A percentile compares a stretch with the other conserved stretches of the same genome.
These are phyloP conservation scores for Paratilapia polleni DNA, from an alignment of 2,113 vertebrate species.

Conservation along the genomic window DNA sequence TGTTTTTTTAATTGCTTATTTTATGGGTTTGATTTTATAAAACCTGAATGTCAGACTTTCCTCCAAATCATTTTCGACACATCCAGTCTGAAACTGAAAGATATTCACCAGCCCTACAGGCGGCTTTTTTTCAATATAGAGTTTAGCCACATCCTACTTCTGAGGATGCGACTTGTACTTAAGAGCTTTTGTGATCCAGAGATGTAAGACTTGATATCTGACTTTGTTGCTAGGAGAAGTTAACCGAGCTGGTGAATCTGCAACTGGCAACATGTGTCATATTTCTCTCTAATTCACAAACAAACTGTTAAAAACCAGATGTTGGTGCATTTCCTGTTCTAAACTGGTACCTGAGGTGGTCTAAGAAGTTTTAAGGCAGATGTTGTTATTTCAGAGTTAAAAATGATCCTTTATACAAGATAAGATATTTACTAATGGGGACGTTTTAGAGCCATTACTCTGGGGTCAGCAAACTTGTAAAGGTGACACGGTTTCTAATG, in stretches of 20 bases:
- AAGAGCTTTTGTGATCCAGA: neutral
- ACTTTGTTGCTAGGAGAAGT: fast-evolving
- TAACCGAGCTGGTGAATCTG: neutral
- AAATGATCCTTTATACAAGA: neutral
- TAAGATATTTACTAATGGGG: neutral
- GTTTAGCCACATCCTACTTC: neutral
- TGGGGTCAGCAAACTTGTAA: neutral
- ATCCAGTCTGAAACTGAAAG: neutral
- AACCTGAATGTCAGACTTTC: neutral
- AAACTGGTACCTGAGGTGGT: too few relatives aligned
- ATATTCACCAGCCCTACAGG: neutral
- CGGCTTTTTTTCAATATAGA: neutral
- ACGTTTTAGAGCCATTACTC: too few relatives aligned
- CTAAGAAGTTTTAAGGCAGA: too few relatives aligned
- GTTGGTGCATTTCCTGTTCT: neutral
- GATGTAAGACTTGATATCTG: neutral
- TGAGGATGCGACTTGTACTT: neutral
- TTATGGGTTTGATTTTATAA: neutral
- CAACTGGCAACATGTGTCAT: neutral
- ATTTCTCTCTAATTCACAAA: neutral
- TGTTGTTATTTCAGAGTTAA: too few relatives aligned
- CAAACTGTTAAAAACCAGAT: neutral
- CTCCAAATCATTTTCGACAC: neutral
- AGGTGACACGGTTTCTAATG: neutral
- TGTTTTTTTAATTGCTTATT: neutral